Evolutionary conservation across 1,140 invertebrate genomes (phyloP).

Genomic region (Drosophila equinoxialis): DNA sequence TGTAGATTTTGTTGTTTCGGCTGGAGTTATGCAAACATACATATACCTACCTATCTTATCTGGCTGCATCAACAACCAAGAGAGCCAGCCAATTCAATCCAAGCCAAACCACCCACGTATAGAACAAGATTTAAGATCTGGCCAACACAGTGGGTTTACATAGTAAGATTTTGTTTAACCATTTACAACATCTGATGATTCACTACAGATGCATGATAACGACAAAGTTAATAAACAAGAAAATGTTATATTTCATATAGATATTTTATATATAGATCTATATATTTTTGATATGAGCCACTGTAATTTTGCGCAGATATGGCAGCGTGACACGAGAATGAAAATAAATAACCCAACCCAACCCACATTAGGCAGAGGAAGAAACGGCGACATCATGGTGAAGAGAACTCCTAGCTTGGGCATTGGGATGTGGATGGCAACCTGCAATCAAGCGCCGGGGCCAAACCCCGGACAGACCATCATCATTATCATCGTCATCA

Average conservation of each 20-base stretch:
- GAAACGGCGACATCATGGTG: constrained; percentile 35
- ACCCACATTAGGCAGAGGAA: constrained; percentile 41
- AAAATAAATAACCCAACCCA: constrained; percentile 35
- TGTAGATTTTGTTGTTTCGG: constrained; percentile 28
- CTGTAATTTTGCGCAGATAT: constrained; percentile 8
- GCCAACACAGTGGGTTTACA: background rate
- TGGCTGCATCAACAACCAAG: constrained; percentile 14
- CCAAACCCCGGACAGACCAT: constrained; percentile 2
- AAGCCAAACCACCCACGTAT: constrained; percentile 13
- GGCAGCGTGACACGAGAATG: constrained; percentile 14
- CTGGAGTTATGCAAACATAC: constrained; percentile 25
- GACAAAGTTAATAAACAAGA: no score
- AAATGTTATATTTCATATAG: no score
- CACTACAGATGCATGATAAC: no score
- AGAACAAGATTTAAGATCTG: background rate
- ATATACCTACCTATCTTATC: constrained; percentile 31
- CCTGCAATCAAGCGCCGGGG: constrained; percentile 56
- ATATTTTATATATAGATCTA: no score
- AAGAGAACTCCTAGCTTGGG: constrained; percentile 17
- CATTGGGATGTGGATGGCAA: constrained; percentile 32
- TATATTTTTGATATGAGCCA: background rate
- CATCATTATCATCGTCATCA: constrained; percentile 19
- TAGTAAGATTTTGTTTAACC: background rate
- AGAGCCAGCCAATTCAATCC: constrained; percentile 24
- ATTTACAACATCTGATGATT: no score